Percentiles rank a stretch among this genome's conserved stretches.
Conservation (phyloP, 2,113 vertebrate species). For the Polypterus bichir region DNA sequence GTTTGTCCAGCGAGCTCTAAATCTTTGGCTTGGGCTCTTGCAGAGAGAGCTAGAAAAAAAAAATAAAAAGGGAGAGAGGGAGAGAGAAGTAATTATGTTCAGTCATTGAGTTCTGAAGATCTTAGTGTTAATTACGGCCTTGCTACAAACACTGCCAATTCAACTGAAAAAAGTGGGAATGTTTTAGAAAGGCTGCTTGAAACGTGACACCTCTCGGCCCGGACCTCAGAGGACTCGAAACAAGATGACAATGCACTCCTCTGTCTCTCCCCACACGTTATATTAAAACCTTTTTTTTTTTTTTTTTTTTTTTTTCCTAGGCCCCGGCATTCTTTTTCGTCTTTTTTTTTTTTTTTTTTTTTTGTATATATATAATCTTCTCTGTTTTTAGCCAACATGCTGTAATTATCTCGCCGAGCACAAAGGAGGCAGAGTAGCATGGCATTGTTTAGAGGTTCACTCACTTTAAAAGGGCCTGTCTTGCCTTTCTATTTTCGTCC, state of each 20-base stretch:
- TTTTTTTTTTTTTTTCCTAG: constrained; percentile 8
- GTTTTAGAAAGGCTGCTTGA: constrained; percentile 31
- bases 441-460: neutral
- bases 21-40: constrained; percentile 69
- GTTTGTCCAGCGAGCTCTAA: constrained; percentile 85
- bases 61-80: constrained; percentile 67
- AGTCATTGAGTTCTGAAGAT: constrained; percentile 84
- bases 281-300: constrained; percentile 6
- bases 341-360: constrained; percentile 18
- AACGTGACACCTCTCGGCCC: constrained; percentile 31
- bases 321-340: constrained; percentile 17
- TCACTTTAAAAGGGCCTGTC: no score
- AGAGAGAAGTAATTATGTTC: constrained; percentile 84
- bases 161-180: constrained; percentile 61
- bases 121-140: constrained; percentile 71
- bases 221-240: constrained; percentile 15
- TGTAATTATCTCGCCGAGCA: neutral
- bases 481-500: no score
- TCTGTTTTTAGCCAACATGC: neutral
- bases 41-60: constrained; percentile 48
- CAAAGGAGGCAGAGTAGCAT: neutral
- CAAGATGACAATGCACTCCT: constrained; percentile 15
- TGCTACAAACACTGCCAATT: constrained; percentile 58
- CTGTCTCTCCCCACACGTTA: neutral
- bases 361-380: constrained; percentile 1